Base-by-base conservation (phyloP, 2,797 vertebrate species). In the Tokudaia tokunoshimensis region DNA sequence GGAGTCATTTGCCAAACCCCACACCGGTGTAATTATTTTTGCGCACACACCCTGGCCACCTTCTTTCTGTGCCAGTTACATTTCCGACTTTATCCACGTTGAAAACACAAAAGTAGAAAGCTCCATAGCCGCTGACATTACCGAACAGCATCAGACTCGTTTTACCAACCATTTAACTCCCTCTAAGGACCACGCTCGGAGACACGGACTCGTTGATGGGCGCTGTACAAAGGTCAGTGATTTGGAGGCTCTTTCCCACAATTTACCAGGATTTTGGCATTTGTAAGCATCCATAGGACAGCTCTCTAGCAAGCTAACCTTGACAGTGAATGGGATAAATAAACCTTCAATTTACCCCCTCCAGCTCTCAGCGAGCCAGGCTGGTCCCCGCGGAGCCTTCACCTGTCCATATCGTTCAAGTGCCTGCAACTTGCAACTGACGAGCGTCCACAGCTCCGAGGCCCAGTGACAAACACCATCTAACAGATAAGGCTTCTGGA, bases 241-340 rank as follows among this genome's bases (percentile, higher is more conserved):
- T 99, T 99, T 99, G 98, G 98, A 99, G 98, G 98, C 98, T 98
- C 97, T 98, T 99, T 99, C 98, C 99, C 99, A 99, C 99, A 99
- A 99, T 99, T 99, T 99, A 99, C 99, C 99, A 98, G 99, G 99
- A 99, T 99, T 99, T 99, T 99, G 99, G 99, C 99, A 99, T 99
- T 99, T 99, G 99, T 99, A 99, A 99, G 99, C 99, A 99, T 99
- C 99, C 99, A 99, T 98, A 99, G 99, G 99, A 99, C 99, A 99
- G 99, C 99, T 99, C 99, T 98, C 99, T 98, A 99, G 99, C 99
- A 99, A 99, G 99, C 99, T 99, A 99, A 99, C 99, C 99, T 99
- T 99, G 99, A 99, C 99, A 99, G 99, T 99, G 99, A 99, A 99
- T 99, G 99, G 99, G 99, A 99, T 99, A 99, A 99, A 99, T 99